These are phyloP conservation scores for Drosophila melanosoma DNA, from an alignment of 2,888 invertebrate genomes.

Conservation along the genomic window DNA sequence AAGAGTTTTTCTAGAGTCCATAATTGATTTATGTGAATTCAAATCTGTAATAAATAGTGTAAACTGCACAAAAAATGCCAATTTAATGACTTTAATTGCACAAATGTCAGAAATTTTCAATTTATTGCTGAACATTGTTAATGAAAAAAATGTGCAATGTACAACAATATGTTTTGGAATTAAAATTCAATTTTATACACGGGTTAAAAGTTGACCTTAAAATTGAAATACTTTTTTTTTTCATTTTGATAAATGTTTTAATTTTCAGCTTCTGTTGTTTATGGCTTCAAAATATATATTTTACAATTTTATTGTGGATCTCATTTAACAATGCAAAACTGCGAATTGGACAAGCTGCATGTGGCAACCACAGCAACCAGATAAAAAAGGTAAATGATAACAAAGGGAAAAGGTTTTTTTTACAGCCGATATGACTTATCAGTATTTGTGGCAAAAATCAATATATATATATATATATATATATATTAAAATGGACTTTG, in stretches of 20 bases:
- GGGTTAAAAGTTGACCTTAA: background rate
- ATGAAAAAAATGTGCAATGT: background rate
- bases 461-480: constrained; percentile 16
- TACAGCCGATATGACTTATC: background rate
- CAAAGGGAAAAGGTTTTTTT: constrained; percentile 20
- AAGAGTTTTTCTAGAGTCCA: background rate
- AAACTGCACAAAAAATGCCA: background rate
- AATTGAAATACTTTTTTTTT: background rate
- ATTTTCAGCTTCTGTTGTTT: background rate
- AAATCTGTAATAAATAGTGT: background rate
- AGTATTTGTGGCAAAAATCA: constrained; percentile 3
- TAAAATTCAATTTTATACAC: background rate
- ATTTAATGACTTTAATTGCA: background rate
- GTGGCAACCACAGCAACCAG: background rate
- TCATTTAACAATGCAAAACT: constrained; percentile 5
- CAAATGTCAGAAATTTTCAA: background rate
- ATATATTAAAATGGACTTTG: background rate
- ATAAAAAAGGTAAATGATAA: background rate
- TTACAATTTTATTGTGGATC: background rate
- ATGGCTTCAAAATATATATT: background rate
- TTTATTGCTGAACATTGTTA: background rate
- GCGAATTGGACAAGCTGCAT: background rate
- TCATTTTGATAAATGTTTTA: background rate
- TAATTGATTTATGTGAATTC: background rate
- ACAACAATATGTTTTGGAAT: background rate